Evolutionary conservation across 2,888 invertebrate species (phyloP).

Genomic region (Acanthopleura granulata): DNA sequence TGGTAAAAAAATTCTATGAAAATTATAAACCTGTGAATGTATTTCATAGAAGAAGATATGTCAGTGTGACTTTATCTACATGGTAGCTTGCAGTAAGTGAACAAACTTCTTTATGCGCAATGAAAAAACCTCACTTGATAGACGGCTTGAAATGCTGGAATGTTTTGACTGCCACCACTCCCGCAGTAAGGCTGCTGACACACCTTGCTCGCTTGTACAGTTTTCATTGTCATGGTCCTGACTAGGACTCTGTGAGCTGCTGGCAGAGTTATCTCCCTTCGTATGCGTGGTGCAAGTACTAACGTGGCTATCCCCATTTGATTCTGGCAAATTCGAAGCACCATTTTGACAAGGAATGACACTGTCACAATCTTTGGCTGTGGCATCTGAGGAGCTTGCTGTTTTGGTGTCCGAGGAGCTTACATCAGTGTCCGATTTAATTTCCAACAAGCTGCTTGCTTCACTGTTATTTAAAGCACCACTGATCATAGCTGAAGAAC

Average conservation of each 20-base stretch:
- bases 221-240: background rate
- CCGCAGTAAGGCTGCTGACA: background rate
- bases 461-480: background rate
- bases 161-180: slow-evolving; percentile 19
- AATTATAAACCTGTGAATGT: too few species aligned
- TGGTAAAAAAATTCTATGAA: too few species aligned
- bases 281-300: background rate
- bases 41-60: too few species aligned
- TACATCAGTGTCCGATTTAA: background rate
- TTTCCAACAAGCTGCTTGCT: background rate
- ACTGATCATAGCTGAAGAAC: background rate
- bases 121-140: slow-evolving; percentile 11
- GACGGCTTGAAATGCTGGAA: slow-evolving; percentile 11
- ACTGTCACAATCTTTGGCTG: background rate
- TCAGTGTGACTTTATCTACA: too few species aligned
- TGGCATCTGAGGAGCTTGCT: background rate
- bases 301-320: background rate
- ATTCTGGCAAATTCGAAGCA: background rate
- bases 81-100: too few species aligned
- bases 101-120: too few species aligned
- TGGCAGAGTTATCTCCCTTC: background rate
- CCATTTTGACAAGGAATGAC: background rate
- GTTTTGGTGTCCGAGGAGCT: background rate
- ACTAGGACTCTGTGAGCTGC: background rate
- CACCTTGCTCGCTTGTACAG: background rate